Evolutionary conservation across 2,797 vertebrate species (phyloP).

Genomic region (Lophius americanus): DNA sequence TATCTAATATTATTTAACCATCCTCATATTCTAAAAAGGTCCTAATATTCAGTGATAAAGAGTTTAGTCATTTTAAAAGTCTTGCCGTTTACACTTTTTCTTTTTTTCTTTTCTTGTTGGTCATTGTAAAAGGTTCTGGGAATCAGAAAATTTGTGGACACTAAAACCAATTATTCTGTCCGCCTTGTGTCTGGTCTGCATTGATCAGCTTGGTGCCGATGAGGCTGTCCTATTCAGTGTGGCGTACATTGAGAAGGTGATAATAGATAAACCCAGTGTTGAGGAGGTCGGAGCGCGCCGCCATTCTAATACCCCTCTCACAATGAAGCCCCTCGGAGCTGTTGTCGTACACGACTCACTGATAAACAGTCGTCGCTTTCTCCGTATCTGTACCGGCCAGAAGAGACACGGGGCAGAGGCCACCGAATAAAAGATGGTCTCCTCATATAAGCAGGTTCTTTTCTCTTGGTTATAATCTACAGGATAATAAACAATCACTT

Average conservation of each 20-base stretch:
- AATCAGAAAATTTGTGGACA: too few relatives aligned
- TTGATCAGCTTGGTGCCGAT: constrained; percentile 26
- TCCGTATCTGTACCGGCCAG: not conserved
- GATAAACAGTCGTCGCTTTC: constrained; percentile 9
- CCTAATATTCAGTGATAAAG: too few relatives aligned
- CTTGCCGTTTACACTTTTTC: too few relatives aligned
- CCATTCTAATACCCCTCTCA: constrained; percentile 14
- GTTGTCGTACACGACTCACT: not conserved
- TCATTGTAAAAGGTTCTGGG: too few relatives aligned
- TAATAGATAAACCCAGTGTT: not conserved
- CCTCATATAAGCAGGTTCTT: not conserved
- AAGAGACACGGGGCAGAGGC: not conserved
- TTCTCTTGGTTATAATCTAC: too few relatives aligned
- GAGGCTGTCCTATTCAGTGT: not conserved
- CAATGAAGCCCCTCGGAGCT: constrained; percentile 5
- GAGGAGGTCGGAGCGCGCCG: not conserved
- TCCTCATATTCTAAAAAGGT: too few relatives aligned
- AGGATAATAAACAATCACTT: too few relatives aligned
- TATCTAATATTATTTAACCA: too few relatives aligned
- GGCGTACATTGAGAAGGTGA: constrained; percentile 4
- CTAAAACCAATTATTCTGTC: not conserved
- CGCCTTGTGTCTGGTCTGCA: constrained; percentile 15
- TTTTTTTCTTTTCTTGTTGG: too few relatives aligned
- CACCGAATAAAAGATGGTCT: not conserved
- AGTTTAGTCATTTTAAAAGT: too few relatives aligned